phyloP scores from a whole-genome alignment of 2,888 invertebrate species.

The Caenorhabditis sp. region DNA sequence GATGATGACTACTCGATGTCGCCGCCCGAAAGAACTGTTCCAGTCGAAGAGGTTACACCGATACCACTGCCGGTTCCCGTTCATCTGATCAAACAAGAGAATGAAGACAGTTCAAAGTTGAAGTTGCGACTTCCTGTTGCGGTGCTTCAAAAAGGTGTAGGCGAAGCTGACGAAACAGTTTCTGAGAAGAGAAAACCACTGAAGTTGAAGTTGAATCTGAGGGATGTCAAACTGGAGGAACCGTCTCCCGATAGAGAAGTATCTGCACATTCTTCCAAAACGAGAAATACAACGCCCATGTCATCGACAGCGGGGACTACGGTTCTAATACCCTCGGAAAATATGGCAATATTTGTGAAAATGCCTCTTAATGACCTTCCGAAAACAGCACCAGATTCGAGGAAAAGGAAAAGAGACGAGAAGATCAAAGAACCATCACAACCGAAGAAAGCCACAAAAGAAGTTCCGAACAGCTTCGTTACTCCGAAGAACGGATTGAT shows the following conservation, averaged over 20 bases:
- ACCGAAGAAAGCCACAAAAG: background rate
- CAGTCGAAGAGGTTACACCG: conserved; percentile 1
- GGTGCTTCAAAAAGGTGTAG: conserved; percentile 16
- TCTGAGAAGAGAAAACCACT: conserved; percentile 17
- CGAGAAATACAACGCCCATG: background rate
- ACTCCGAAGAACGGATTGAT: conserved; percentile 41
- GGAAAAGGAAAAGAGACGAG: conserved; percentile 40
- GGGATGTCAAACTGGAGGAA: conserved; percentile 10
- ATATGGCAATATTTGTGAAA: conserved; percentile 7
- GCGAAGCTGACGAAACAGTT: conserved; percentile 25
- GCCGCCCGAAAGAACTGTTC: background rate
- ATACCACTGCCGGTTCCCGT: conserved; percentile 35
- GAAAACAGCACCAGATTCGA: conserved; percentile 9
- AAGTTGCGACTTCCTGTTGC: conserved; percentile 16
- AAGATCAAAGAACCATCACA: conserved; percentile 19
- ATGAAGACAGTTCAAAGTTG: conserved; percentile 34
- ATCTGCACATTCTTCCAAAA: background rate
- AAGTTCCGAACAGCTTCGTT: background rate
- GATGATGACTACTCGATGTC: conserved; percentile 22
- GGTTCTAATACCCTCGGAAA: background rate
- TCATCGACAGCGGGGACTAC: background rate
- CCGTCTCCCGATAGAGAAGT: conserved; percentile 29
- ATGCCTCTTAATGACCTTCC: conserved; percentile 11
- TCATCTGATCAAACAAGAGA: conserved; percentile 38
- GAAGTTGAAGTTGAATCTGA: conserved; percentile 54